Evolutionary conservation across 2,888 invertebrate species (phyloP), one percentile per base, ranked within the genome.

Genomic region (Eupsilia transversa): DNA sequence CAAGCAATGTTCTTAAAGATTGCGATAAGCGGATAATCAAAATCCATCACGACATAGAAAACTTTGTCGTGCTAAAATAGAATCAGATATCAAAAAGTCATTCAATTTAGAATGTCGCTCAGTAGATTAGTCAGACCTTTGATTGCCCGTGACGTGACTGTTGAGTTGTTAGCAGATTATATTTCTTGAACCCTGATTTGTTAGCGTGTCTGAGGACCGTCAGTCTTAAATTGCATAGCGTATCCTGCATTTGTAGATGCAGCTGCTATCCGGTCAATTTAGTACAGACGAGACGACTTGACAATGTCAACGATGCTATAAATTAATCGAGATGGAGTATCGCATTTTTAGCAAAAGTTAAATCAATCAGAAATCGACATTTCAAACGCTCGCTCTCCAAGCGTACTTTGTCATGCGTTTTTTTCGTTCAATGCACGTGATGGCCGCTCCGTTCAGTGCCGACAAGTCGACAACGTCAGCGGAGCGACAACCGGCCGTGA

Each of bases 401-500:
- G 23, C 33, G 60, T 57, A 73, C 49, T 59, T 75, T 63, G 54
- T 54, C 46, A 56, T 33, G 75, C 82, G 65, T 57, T 76, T 82
- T 67, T 75, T 74, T 72, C 33, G 60, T 63, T 66, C 72, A 82
- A 35, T 84, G 56, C 59, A 54, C 77, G 80, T 54, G 33, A 69
- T 61, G 71, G 68, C 71, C 68, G 77, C 80, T 63, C 61, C 84
- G 82, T 70, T 83, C 84, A 83, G 84, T 84, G 80, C 87, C 80
- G 87, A 74, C 83, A 80, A 86, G 77, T 77, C 80, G 69, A 75
- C 85, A 84, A 84, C 86, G 87, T 83, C 87, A 81, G 83, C 88
- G 89, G 94, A 84, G 92, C 94, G 92, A 91, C 91, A 93, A 92
- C 93, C 94, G 94, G 89, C 94, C 95, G 85, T 95, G 95, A 95